Evolutionary conservation across 2,888 invertebrate genomes (phyloP).

Genomic region (Timema podura): DNA sequence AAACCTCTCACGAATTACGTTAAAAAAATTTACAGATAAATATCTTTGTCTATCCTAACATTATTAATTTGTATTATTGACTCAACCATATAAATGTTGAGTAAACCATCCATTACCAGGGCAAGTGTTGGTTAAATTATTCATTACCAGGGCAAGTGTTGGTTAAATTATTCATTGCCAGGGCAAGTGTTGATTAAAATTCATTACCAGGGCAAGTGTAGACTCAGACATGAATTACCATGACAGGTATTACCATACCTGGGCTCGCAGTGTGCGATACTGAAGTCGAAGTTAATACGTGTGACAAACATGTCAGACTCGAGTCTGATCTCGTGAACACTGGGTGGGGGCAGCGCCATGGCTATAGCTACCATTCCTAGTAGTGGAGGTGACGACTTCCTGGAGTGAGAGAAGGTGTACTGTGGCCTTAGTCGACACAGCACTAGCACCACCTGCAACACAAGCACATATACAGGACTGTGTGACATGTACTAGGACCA

Average conservation of each 20-base stretch:
- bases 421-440: conserved; percentile 89
- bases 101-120: too few relatives aligned
- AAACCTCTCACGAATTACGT: too few relatives aligned
- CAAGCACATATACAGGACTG: conserved; percentile 29
- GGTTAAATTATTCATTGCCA: too few relatives aligned
- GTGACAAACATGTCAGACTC: conserved; percentile 97
- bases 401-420: conserved; percentile 85
- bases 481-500: too few relatives aligned
- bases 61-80: too few relatives aligned
- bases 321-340: conserved; percentile 92
- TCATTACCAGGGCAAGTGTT: too few relatives aligned
- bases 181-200: too few relatives aligned
- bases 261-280: conserved; percentile 96
- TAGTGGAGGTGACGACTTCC: conserved; percentile 81
- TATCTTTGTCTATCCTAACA: too few relatives aligned
- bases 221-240: neutral
- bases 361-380: conserved; percentile 94
- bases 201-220: too few relatives aligned
- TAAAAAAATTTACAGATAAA: too few relatives aligned
- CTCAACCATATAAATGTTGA: too few relatives aligned
- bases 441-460: conserved; percentile 82
- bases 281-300: conserved; percentile 91
- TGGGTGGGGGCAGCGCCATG: conserved; percentile 94
- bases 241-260: conserved; percentile 57
- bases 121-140: too few relatives aligned